Conservation (phyloP, 2,113 vertebrate genomes). For the Osmerus eperlanus region DNA sequence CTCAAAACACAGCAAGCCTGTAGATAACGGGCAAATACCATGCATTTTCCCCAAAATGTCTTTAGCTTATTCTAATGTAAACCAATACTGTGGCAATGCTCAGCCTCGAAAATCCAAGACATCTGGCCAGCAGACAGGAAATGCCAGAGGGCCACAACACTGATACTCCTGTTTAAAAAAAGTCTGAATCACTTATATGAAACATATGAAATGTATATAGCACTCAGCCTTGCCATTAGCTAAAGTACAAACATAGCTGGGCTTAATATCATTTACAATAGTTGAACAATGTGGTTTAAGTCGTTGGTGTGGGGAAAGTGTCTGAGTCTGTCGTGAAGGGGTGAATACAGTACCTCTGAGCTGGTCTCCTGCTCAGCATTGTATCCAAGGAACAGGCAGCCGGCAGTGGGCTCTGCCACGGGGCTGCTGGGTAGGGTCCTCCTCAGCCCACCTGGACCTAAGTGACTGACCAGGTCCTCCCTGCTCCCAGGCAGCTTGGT, state of each 20-base stretch:
- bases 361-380: conserved; percentile 38
- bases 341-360: conserved; percentile 63
- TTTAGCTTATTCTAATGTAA: too few species aligned
- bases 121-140: background rate
- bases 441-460: conserved; percentile 24
- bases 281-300: too few species aligned
- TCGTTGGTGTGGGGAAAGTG: background rate
- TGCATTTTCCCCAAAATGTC: too few species aligned
- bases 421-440: conserved; percentile 1
- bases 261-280: too few species aligned
- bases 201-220: too few species aligned
- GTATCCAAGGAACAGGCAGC: too few species aligned
- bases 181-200: too few species aligned
- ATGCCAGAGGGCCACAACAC: background rate
- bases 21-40: background rate
- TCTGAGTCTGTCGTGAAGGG: background rate
- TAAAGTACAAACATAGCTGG: background rate
- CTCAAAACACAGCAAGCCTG: conserved; percentile 15
- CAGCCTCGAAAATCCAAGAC: background rate
- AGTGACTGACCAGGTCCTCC: conserved; percentile 37
- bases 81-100: background rate
- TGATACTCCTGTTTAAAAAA: too few species aligned
- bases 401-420: too few species aligned
- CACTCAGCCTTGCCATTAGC: too few species aligned
- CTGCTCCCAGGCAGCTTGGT: conserved; percentile 53